Percentiles rank a stretch among this genome's conserved stretches.
Conservation (phyloP, 2,113 vertebrate genomes). For the Xiphophorus couchianus region DNA sequence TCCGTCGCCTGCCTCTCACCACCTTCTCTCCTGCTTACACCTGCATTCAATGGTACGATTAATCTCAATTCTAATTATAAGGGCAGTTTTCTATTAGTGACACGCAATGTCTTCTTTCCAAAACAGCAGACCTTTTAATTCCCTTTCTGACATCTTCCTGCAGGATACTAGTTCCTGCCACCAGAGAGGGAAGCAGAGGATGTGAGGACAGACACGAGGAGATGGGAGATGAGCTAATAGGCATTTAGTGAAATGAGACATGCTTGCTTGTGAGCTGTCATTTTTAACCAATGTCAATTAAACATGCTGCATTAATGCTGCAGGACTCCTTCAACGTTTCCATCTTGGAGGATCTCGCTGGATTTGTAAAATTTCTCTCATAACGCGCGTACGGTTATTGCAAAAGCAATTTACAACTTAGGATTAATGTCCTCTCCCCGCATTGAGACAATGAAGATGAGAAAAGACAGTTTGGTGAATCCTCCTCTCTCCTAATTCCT, state of each 20-base stretch:
- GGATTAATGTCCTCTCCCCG: background rate
- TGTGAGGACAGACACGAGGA: background rate
- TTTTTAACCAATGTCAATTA: background rate
- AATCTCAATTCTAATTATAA: background rate
- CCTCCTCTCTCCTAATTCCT: background rate
- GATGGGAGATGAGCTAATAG: background rate
- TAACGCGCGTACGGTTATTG: background rate
- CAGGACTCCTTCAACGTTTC: background rate
- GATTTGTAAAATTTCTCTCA: background rate
- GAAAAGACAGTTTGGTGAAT: background rate
- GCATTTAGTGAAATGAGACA: background rate
- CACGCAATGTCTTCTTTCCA: background rate
- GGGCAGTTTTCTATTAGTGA: background rate
- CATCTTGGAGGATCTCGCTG: background rate
- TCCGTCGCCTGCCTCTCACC: background rate
- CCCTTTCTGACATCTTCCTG: background rate
- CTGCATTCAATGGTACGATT: background rate
- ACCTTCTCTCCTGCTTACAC: background rate
- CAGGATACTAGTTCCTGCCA: background rate
- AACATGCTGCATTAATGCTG: background rate
- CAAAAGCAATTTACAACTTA: background rate
- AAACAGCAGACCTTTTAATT: background rate
- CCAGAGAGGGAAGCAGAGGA: background rate
- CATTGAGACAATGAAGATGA: background rate
- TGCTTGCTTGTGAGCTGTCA: background rate